phyloP scores from a whole-genome alignment of 2,888 invertebrate genomes.

The Lasioglossum morio region DNA sequence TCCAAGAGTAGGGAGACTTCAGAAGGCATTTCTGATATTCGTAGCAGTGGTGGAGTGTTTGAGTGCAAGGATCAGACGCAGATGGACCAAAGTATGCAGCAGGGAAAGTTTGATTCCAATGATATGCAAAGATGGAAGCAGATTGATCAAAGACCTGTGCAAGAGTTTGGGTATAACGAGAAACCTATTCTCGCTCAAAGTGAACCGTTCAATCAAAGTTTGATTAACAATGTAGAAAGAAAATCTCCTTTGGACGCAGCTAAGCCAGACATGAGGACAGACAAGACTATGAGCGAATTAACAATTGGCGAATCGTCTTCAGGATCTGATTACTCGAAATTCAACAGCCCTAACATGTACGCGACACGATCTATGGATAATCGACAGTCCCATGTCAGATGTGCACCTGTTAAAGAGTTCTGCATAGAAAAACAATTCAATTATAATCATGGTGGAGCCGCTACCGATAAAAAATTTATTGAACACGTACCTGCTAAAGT shows the following conservation, averaged over 20 bases:
- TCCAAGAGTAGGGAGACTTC: slow-evolving; percentile 15
- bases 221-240: slow-evolving; percentile 24
- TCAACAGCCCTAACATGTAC: slow-evolving; percentile 26
- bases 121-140: slow-evolving; percentile 41
- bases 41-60: slow-evolving; percentile 20
- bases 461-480: slow-evolving; percentile 62
- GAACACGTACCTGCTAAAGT: slow-evolving; percentile 78
- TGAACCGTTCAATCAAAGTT: slow-evolving; percentile 32
- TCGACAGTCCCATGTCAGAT: slow-evolving; percentile 41
- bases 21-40: slow-evolving; percentile 12
- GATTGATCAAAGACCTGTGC: slow-evolving; percentile 39
- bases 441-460: slow-evolving; percentile 80
- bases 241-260: slow-evolving; percentile 24
- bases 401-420: slow-evolving; percentile 73
- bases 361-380: slow-evolving; percentile 49
- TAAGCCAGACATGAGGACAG: slow-evolving; percentile 47
- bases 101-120: slow-evolving; percentile 31
- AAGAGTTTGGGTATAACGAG: slow-evolving; percentile 22
- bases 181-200: slow-evolving; percentile 32
- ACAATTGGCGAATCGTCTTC: slow-evolving; percentile 34
- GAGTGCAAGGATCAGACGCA: slow-evolving; percentile 20
- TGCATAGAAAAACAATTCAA: slow-evolving; percentile 81
- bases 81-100: slow-evolving; percentile 18
- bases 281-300: slow-evolving; percentile 41
- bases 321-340: slow-evolving; percentile 42